Evolutionary conservation across 1,140 invertebrate species (phyloP), one percentile per base, ranked within the genome.

Genomic region (Sweltsa coloradensis): DNA sequence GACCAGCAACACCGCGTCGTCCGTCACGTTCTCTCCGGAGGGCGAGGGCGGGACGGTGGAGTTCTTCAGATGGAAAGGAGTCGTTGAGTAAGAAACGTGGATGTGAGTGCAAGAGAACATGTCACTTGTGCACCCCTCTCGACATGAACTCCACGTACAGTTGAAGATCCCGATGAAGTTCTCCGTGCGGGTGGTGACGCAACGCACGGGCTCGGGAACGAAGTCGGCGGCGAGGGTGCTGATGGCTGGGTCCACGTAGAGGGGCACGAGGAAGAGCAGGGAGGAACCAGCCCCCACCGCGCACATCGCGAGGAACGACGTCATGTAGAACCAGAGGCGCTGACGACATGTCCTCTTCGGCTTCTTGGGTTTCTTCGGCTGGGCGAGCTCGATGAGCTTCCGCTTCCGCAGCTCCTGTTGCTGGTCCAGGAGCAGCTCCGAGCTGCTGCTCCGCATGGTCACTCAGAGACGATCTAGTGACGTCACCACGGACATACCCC

Each of bases 181-280:
- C 56, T 87, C 83, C n/a, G 79, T 69, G 18, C 82, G 65, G 14
- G 78, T 74, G 1, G 84, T 87, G 0, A 82, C 74, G 64, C 88
- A 90, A 34, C 78, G 73, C 5, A 85, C 84, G 5, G 86, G 86
- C 42, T 78, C 66, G 1, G 81, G 75, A 31, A 82, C 78, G 62
- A 90, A 90, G 63, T 90, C 83, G 34, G 86, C 83, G 3, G 81
- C 80, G 41, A 91, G 65, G 3, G 87, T 89, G 55, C 85, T 88
- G 50, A 92, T 78, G n/a, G 87, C 87, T 22, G 87, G 86, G 65
- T 92, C 84, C 31, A 89, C 85, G 65, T 90, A 88, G n/a, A 90
- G 71, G 34, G 87, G 88, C 34, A 90, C 85, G 34, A 90, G 71
- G 66, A 92, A 90, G 26, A 90, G 72, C 23, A 91, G 70, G 2